phyloP scores from a whole-genome alignment of 1,140 invertebrate species.

The Calycopis cecrops region DNA sequence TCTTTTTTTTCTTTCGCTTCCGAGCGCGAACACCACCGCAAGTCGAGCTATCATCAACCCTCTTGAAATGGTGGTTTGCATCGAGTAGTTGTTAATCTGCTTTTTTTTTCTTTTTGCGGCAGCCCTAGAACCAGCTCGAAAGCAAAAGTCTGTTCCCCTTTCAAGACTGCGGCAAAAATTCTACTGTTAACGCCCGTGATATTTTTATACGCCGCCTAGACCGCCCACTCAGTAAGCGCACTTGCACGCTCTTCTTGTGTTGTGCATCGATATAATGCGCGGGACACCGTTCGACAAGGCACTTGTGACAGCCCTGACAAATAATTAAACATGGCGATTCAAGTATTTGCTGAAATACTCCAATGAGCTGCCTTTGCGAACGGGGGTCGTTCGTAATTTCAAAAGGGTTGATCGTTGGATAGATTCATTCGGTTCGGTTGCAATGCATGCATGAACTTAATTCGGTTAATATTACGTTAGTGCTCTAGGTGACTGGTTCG shows the following conservation, averaged over 20 bases:
- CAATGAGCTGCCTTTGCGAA: constrained; percentile 44
- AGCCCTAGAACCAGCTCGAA: constrained; percentile 75
- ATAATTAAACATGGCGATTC: neutral
- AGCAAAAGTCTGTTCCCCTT: constrained; percentile 79
- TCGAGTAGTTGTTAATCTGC: constrained; percentile 28
- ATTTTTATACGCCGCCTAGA: constrained; percentile 81
- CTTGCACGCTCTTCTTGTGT: constrained; percentile 53
- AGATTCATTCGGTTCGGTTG: constrained; percentile 51
- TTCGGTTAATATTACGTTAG: constrained; percentile 16
- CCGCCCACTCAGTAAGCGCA: constrained; percentile 52
- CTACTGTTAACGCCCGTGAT: constrained; percentile 81
- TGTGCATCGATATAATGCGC: constrained; percentile 37
- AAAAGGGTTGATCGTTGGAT: constrained; percentile 75
- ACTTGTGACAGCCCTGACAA: constrained; percentile 17
- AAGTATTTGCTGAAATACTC: neutral
- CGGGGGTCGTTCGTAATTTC: constrained; percentile 65
- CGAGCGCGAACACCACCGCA: constrained; percentile 40
- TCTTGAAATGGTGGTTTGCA: constrained; percentile 68
- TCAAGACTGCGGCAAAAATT: constrained; percentile 81
- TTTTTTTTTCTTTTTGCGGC: constrained; percentile 70
- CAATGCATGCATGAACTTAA: constrained; percentile 38
- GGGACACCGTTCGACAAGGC: constrained; percentile 41
- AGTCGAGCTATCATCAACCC: constrained; percentile 64
- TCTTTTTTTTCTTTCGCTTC: constrained; percentile 32
- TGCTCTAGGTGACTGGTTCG: constrained; percentile 3